These are phyloP conservation scores for Acleris literana DNA, from an alignment of 2,888 invertebrate genomes.

Conservation along the genomic window DNA sequence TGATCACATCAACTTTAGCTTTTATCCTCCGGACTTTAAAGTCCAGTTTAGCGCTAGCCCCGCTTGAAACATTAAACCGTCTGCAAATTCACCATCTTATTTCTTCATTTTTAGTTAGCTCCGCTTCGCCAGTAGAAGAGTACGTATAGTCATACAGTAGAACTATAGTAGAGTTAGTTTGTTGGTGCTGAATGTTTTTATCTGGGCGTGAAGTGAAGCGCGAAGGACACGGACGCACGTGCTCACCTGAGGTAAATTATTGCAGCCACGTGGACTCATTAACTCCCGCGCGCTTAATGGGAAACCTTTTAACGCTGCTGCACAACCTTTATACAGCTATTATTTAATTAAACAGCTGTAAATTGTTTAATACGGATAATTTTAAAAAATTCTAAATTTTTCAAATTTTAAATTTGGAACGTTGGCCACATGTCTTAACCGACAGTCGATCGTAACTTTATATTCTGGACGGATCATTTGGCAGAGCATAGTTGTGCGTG, in stretches of 20 bases:
- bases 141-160: conserved; percentile 50
- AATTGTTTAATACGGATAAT: background rate
- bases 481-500: conserved; percentile 67
- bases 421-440: too few species aligned
- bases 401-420: background rate
- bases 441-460: conserved; percentile 38
- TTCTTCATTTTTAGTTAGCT: conserved; percentile 81
- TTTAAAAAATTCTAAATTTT: background rate
- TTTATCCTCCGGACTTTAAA: conserved; percentile 52
- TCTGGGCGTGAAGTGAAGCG: conserved; percentile 27
- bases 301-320: conserved; percentile 45
- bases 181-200: conserved; percentile 17
- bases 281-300: conserved; percentile 70
- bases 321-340: too few species aligned
- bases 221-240: conserved; percentile 60
- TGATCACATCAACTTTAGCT: conserved; percentile 51
- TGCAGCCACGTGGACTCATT: conserved; percentile 75
- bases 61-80: conserved; percentile 69
- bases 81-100: conserved; percentile 79
- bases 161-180: conserved; percentile 11
- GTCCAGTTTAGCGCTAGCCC: conserved; percentile 50
- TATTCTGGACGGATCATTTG: conserved; percentile 70
- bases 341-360: too few species aligned
- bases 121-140: conserved; percentile 68
- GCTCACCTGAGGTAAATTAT: conserved; percentile 78